Evolutionary conservation across 2,797 vertebrate species (phyloP).

Genomic region (Microctenopoma stevenorrisi): DNA sequence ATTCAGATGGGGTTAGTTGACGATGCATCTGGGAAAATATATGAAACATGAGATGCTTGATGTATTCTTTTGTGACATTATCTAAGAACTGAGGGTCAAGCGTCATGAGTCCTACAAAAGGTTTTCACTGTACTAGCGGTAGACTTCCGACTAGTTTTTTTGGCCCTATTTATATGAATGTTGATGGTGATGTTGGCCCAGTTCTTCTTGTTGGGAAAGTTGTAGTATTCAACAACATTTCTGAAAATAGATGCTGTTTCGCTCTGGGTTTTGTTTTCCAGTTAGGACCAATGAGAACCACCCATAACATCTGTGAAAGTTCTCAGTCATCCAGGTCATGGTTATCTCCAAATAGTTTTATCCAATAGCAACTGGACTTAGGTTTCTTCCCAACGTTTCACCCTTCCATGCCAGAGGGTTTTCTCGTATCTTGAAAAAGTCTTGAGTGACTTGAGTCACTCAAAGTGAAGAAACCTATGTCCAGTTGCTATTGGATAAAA

Average conservation of each 20-base stretch:
- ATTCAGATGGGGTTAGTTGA: slow-evolving; percentile 33
- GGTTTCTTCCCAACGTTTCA: no score
- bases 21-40: slow-evolving; percentile 27
- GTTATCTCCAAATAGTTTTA: no score
- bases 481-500: no score
- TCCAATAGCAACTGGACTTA: no score
- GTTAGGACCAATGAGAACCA: neutral
- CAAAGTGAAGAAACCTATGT: no score
- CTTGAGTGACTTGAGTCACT: no score
- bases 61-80: slow-evolving; percentile 1
- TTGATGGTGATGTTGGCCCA: neutral
- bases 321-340: no score
- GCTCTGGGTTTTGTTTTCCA: slow-evolving; percentile 1
- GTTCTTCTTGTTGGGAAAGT: neutral
- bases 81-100: neutral
- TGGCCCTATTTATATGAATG: no score
- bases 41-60: slow-evolving; percentile 21
- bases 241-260: neutral
- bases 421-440: no score
- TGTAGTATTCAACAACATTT: neutral
- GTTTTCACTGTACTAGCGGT: neutral
- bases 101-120: slow-evolving; percentile 10
- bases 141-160: neutral
- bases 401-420: no score
- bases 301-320: no score